These are phyloP conservation scores for Sanderia malayensis DNA, from an alignment of 30 jellyfish, hydroid and myxozoan genomes.

Conservation along the genomic window DNA sequence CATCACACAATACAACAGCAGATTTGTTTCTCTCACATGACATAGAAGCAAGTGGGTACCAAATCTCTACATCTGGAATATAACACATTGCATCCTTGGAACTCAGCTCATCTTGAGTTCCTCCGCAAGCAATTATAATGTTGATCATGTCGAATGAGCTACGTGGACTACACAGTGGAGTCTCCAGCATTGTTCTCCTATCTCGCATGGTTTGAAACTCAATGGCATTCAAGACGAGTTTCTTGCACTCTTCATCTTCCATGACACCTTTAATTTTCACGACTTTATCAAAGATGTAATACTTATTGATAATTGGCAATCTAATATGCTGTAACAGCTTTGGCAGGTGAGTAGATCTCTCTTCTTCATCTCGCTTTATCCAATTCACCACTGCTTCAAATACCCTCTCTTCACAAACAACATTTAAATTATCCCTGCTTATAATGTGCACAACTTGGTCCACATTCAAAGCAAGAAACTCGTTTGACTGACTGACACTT, in stretches of 20 bases:
- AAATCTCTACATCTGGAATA: constrained; percentile 83
- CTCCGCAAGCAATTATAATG: constrained; percentile 83
- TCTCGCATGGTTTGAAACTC: constrained; percentile 67
- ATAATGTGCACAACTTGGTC: constrained; percentile 74
- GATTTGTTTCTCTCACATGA: constrained; percentile 52
- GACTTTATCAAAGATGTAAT: constrained; percentile 78
- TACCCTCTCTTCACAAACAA: constrained; percentile 69
- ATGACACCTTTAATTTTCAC: constrained; percentile 54
- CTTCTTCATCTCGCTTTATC: constrained; percentile 55
- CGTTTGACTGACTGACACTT: constrained; percentile 89
- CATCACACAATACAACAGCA: constrained; percentile 53
- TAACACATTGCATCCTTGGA: constrained; percentile 89
- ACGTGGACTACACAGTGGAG: constrained; percentile 41
- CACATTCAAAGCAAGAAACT: constrained; percentile 57
- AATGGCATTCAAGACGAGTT: constrained; percentile 60
- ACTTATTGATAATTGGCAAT: constrained; percentile 65
- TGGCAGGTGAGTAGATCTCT: constrained; percentile 31
- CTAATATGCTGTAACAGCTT: constrained; percentile 70
- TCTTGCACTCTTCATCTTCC: constrained; percentile 50
- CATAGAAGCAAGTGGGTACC: constrained; percentile 97
- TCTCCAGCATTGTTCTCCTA: constrained; percentile 36
- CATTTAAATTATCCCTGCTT: constrained; percentile 64
- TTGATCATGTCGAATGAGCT: constrained; percentile 41
- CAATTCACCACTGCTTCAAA: constrained; percentile 82
- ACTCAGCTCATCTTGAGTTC: constrained; percentile 89